Evolutionary conservation across 2,888 invertebrate species (phyloP).

Genomic region (Drosophila prostipennis): DNA sequence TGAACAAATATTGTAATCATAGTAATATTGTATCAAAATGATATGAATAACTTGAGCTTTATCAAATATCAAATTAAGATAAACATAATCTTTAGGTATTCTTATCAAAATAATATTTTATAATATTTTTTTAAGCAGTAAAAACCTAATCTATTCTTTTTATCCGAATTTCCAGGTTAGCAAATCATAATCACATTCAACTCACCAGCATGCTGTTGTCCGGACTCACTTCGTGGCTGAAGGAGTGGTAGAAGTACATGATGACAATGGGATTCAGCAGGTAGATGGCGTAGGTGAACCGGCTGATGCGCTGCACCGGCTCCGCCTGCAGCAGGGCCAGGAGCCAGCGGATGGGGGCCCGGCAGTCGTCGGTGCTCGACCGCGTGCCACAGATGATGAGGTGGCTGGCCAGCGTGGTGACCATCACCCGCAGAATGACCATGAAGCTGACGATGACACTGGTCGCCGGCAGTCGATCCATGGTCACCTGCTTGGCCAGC

Average conservation of each 20-base stretch:
- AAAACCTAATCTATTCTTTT: not conserved
- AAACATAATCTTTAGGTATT: too few relatives aligned
- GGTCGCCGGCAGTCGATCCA: not conserved
- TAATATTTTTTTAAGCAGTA: too few relatives aligned
- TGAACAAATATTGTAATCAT: too few relatives aligned
- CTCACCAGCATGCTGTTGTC: conserved; percentile 42
- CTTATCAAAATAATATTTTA: too few relatives aligned
- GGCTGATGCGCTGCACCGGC: conserved; percentile 39
- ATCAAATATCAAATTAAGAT: too few relatives aligned
- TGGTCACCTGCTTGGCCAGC: not conserved
- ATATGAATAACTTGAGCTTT: too few relatives aligned
- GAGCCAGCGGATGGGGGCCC: conserved; percentile 21
- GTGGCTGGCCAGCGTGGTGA: conserved; percentile 16
- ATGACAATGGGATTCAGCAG: conserved; percentile 53
- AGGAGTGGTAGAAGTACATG: conserved; percentile 27
- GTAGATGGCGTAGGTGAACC: conserved; percentile 50
- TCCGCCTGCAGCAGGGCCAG: conserved; percentile 26
- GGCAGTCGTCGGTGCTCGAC: conserved; percentile 1
- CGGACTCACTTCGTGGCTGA: conserved; percentile 21
- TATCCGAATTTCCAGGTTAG: not conserved
- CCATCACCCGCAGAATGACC: not conserved
- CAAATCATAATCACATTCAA: too few relatives aligned
- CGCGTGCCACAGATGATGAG: conserved; percentile 27
- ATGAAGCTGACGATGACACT: not conserved
- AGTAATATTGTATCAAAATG: too few relatives aligned